A percentile compares a stretch with the other conserved stretches of the same genome.
Conservation (phyloP, 2,113 vertebrate genomes). For the Triplophysa siluroides region DNA sequence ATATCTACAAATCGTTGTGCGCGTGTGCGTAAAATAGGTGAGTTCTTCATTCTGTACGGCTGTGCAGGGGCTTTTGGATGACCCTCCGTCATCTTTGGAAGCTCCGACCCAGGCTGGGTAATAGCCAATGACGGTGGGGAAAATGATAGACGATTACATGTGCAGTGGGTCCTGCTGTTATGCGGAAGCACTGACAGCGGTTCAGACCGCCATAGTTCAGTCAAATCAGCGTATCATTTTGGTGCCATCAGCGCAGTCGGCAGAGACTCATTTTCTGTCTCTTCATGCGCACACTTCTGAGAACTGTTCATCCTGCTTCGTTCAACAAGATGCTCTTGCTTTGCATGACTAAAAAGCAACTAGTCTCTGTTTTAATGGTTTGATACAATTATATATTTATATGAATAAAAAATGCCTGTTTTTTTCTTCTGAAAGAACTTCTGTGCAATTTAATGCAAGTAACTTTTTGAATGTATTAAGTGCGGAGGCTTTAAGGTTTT, state of each 20-base stretch:
- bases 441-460: neutral
- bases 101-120: conserved; percentile 45
- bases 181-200: conserved; percentile 38
- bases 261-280: conserved; percentile 1
- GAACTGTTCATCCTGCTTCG: conserved; percentile 4
- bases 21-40: conserved; percentile 18
- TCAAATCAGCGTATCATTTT: conserved; percentile 55
- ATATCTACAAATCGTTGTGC: neutral
- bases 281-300: conserved; percentile 7
- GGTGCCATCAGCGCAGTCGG: conserved; percentile 37
- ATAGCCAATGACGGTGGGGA: conserved; percentile 44
- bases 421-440: neutral
- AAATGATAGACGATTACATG: conserved; percentile 52
- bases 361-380: too few relatives aligned
- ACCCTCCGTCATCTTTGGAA: conserved; percentile 34
- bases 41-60: conserved; percentile 19
- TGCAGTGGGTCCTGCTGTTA: conserved; percentile 33
- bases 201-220: conserved; percentile 37
- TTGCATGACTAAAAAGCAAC: conserved; percentile 4
- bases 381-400: neutral
- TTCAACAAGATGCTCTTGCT: conserved; percentile 1
- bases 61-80: conserved; percentile 40
- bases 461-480: neutral
- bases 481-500: neutral
- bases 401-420: neutral